Base-by-base conservation (phyloP, 2,797 vertebrate genomes). In the Pachyuromys duprasi region DNA sequence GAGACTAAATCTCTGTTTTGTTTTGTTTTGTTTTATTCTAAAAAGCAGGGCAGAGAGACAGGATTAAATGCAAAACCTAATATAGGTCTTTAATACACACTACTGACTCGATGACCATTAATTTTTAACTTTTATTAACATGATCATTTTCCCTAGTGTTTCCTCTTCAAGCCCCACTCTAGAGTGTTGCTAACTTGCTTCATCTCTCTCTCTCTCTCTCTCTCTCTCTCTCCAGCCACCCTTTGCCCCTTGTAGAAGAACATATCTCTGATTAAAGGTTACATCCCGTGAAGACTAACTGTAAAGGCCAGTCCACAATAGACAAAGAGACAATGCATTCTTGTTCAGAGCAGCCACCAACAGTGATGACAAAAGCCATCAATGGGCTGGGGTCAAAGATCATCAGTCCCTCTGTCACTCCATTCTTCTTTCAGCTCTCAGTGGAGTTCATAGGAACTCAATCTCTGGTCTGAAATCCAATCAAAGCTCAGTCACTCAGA, bases 371-470 rank as follows among this genome's bases (percentile, higher is more conserved):
- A 96, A 89, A 70, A 74, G 90, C 55, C 80, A 42, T 97, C 96
- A 97, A 93, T 96, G 87, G 96, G 86, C 90, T 24, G 28, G 49
- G 97, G 96, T 95, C 96, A 97, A 91, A 97, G 97, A 86, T 95
- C 96, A 97, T 78, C 90, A 28, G 65, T 76, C 74, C 82, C 90
- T 96, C 86, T 89, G 96, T 67, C 92, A 92, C 78, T 94, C 70
- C 91, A 95, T 97, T 97, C 95, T 96, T 97, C 86, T 82, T 91
- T 62, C 60, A n/a, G 89, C 86, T 96, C 94, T 94, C 93, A 86
- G 2, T 82, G 79, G 94, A 96, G 86, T 92, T 95, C 89, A 86
- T 31, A 82, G 90, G 93, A 96, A 96, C 89, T 97, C 94, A 86
- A 53, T 84, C 94, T 94, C 55, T 80, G 95, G 60, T 82, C 90